Evolutionary conservation across 2,113 vertebrate genomes (phyloP), one percentile per base, ranked within the genome.

Genomic region (Hemicordylus capensis): DNA sequence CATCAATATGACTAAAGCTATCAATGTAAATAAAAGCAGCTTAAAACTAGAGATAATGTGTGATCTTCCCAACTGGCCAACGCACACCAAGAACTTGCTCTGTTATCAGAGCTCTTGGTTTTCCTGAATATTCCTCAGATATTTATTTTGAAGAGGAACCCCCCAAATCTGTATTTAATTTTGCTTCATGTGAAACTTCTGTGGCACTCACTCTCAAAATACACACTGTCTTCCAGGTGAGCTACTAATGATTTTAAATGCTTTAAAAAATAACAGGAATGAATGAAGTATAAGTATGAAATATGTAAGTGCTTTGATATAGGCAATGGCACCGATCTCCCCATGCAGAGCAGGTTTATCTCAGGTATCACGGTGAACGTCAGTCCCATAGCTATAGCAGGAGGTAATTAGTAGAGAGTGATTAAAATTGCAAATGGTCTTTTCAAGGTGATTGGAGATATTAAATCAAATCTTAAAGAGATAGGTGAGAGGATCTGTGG

Each of bases 391-490:
- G 91, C 91, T 92, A 91, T 93, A 92, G 89, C 59, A 85, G 90
- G 87, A 91, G 91, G 90, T 93, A 92, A 90, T 95, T 94, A 92
- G 89, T 77, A 91, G 87, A 51, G 89, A 90, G 91, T 92, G 91
- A 96, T 96, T 96, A 96, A 93, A 96, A 93, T 85, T 92, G 91
- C 77, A 93, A 93, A 93, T 95, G 87, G 85, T 89, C 94, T 95
- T 94, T 93, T 93, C 94, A 89, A 78, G 87, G 87, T 94, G 92
- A 85, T 90, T 89, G 93, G 91, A 92, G 92, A 92, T 94, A 89
- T 92, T 93, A 95, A 95, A 94, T 95, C 76, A 89, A 81, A 81
- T 80, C 90, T 86, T 76, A 87, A 90, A 94, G 93, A 94, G 87
- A 80, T 37, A 59, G 87, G 86, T 88, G 31, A 78, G 90, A 88